Percentiles rank a stretch among this genome's conserved stretches.
Conservation (phyloP, 2,888 invertebrate species). For the Acanthopleura granulata region DNA sequence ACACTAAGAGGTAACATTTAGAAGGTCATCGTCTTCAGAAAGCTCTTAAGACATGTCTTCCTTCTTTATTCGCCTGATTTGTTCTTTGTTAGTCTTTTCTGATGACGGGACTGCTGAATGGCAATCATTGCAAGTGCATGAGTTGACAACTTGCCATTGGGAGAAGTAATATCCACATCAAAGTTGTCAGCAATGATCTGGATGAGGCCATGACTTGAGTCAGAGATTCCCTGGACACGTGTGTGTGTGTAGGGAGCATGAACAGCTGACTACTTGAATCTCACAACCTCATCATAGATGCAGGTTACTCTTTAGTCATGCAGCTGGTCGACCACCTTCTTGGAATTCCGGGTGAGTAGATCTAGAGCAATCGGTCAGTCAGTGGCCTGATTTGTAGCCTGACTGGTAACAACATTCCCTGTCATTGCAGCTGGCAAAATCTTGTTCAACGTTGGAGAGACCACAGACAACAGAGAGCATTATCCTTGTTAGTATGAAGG, state of each 20-base stretch:
- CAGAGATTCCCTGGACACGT: slow-evolving; percentile 1
- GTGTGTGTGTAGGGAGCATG: slow-evolving; percentile 23
- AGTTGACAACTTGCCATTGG: slow-evolving; percentile 31
- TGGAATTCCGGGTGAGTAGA: slow-evolving; percentile 16
- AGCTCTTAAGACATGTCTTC: slow-evolving; percentile 8
- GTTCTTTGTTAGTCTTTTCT: background rate
- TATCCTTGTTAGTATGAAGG: too few relatives aligned
- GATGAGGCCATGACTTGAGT: slow-evolving; percentile 26
- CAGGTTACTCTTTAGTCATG: slow-evolving; percentile 29
- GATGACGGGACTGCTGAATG: slow-evolving; percentile 14
- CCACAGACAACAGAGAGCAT: background rate
- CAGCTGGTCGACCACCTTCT: background rate
- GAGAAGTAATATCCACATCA: slow-evolving; percentile 32
- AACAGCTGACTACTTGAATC: slow-evolving; percentile 40
- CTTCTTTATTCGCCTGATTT: background rate
- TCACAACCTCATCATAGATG: slow-evolving; percentile 36
- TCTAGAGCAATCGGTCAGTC: slow-evolving; percentile 21
- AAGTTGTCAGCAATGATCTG: slow-evolving; percentile 33
- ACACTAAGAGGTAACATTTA: background rate
- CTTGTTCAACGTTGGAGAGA: background rate
- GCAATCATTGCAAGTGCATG: slow-evolving; percentile 28
- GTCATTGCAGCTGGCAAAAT: slow-evolving; percentile 17
- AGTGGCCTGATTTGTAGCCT: slow-evolving; percentile 19
- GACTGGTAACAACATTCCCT: slow-evolving; percentile 25
- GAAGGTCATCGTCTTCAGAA: background rate